Percentiles rank a stretch among this genome's conserved stretches.
phyloP scores from a whole-genome alignment of 2,888 invertebrate species.

The Archips crataeganus region DNA sequence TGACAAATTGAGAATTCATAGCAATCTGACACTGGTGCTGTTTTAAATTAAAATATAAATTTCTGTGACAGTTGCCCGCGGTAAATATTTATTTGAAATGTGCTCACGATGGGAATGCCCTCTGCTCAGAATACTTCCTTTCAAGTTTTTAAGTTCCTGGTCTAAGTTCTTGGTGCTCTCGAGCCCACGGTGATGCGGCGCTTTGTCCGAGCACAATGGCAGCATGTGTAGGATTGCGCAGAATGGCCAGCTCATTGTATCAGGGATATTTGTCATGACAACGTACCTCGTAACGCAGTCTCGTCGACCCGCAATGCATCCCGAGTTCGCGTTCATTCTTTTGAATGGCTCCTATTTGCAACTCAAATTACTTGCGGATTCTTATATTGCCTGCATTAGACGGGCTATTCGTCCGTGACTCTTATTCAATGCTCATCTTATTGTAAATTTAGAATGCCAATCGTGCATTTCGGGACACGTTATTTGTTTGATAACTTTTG shows the following conservation, averaged over 20 bases:
- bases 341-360: conserved; percentile 50
- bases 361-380: conserved; percentile 55
- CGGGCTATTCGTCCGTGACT: conserved; percentile 23
- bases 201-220: conserved; percentile 79
- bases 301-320: conserved; percentile 51
- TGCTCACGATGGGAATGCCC: conserved; percentile 60
- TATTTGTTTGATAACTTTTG: conserved; percentile 1
- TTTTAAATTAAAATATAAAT: conserved; percentile 23
- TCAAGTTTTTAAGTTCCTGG: conserved; percentile 76
- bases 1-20: conserved; percentile 28
- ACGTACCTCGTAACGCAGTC: conserved; percentile 48
- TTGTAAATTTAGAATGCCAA: conserved; percentile 17
- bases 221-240: conserved; percentile 74
- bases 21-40: conserved; percentile 13
- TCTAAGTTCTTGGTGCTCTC: conserved; percentile 71
- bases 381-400: conserved; percentile 39
- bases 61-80: neutral
- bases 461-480: neutral
- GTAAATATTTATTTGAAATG: conserved; percentile 24
- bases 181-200: conserved; percentile 68
- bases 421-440: conserved; percentile 22
- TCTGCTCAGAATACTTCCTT: conserved; percentile 67
- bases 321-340: conserved; percentile 55
- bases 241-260: conserved; percentile 63
- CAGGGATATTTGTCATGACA: conserved; percentile 68